Evolutionary conservation across 2,797 vertebrate species (phyloP).

Genomic region (Anniella stebbinsi): DNA sequence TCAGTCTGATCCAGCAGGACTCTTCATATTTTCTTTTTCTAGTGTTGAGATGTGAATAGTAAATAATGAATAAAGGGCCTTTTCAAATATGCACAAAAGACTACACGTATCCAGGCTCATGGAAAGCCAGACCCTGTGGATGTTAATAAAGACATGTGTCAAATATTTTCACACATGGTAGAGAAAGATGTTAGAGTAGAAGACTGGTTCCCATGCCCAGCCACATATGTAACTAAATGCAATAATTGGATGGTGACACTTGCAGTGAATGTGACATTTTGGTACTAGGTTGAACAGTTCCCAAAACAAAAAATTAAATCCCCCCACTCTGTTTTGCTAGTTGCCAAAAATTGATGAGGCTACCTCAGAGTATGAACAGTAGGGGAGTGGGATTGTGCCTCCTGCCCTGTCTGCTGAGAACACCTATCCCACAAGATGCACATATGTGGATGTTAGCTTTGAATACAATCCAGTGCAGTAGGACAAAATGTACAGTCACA

Average conservation of each 20-base stretch:
- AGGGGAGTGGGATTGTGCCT: neutral
- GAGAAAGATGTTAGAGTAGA: neutral
- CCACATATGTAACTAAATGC: too few species aligned
- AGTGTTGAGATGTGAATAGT: neutral
- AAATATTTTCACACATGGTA: neutral
- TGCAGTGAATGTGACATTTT: neutral
- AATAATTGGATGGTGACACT: neutral
- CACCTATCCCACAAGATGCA: neutral
- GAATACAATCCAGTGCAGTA: neutral
- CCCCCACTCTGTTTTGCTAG: too few species aligned
- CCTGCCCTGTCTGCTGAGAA: neutral
- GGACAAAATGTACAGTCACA: neutral
- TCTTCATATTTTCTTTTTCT: neutral
- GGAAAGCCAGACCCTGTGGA: neutral
- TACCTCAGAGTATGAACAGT: neutral
- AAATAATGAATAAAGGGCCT: neutral
- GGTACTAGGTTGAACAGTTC: neutral
- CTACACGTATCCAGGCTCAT: neutral
- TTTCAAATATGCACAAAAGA: neutral
- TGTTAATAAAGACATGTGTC: neutral
- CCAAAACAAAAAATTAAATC: neutral
- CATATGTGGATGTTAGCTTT: neutral
- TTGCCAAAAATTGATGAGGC: neutral
- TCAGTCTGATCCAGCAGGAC: neutral
- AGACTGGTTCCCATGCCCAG: neutral